phyloP scores from a whole-genome alignment of 2,113 vertebrate species.

The Elgaria multicarinata region DNA sequence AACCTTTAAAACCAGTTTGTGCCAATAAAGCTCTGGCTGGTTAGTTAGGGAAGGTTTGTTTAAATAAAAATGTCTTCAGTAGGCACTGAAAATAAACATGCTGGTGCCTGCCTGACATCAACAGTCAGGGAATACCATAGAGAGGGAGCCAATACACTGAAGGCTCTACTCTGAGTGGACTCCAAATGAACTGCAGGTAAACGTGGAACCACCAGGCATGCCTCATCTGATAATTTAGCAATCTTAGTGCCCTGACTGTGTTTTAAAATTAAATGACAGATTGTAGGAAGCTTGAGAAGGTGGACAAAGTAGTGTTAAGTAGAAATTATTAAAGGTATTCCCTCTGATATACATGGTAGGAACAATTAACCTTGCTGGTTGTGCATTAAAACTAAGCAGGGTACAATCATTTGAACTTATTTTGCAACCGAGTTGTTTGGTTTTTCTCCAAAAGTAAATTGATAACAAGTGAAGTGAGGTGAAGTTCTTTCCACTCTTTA shows the following conservation, averaged over 20 bases:
- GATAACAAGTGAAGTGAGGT: background rate
- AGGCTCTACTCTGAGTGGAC: too few species aligned
- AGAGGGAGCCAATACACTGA: too few species aligned
- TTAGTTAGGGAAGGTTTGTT: too few species aligned
- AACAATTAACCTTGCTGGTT: background rate
- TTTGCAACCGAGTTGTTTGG: background rate
- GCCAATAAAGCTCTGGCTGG: too few species aligned
- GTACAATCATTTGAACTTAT: background rate
- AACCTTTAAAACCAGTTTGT: too few species aligned
- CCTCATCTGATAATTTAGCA: too few species aligned
- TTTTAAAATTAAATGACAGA: constrained; percentile 25
- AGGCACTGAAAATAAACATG: too few species aligned
- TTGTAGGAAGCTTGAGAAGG: background rate
- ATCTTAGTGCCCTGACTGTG: background rate
- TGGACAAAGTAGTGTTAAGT: background rate
- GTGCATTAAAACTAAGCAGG: background rate
- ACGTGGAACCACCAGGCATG: too few species aligned
- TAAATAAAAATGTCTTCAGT: too few species aligned
- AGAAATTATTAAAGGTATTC: rapidly evolving
- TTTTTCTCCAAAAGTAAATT: constrained; percentile 15
- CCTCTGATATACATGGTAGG: background rate
- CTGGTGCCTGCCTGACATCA: too few species aligned
- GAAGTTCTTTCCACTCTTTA: background rate
- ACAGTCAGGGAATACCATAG: too few species aligned
- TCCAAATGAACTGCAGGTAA: too few species aligned